A percentile compares a stretch with the other conserved stretches of the same genome.
phyloP scores from a whole-genome alignment of 2,113 vertebrate genomes.

The Brachionichthys hirsutus region DNA sequence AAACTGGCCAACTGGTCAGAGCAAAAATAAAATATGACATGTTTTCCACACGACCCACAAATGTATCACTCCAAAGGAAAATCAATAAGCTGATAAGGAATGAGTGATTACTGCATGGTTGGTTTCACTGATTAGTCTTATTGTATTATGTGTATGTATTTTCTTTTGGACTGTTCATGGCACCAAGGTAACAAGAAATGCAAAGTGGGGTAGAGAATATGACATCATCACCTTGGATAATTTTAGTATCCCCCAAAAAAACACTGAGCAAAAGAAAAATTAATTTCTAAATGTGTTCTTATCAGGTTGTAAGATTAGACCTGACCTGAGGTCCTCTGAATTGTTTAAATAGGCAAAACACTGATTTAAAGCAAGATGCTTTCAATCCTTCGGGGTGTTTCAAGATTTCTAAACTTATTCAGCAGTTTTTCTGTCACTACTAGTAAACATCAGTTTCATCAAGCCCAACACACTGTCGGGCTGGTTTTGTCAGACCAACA shows the following conservation, averaged over 20 bases:
- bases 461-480: not conserved
- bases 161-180: no score
- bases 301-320: conserved; percentile 27
- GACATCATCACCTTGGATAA: conserved; percentile 22
- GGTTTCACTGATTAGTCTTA: no score
- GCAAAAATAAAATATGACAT: no score
- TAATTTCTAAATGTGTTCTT: conserved; percentile 43
- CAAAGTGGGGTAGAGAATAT: conserved; percentile 5
- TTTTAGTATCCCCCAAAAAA: conserved; percentile 4
- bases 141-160: no score
- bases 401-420: not conserved
- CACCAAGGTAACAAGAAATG: not conserved
- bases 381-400: conserved; percentile 21
- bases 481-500: no score
- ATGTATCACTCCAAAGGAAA: no score
- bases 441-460: not conserved
- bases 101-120: no score
- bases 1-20: no score
- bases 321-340: conserved; percentile 14
- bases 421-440: conserved; percentile 5
- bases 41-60: no score
- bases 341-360: conserved; percentile 18
- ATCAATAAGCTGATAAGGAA: no score
- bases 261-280: conserved; percentile 10
- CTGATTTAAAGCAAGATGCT: conserved; percentile 42